phyloP scores from a whole-genome alignment of 2,113 vertebrate genomes.

The Abramis brama region DNA sequence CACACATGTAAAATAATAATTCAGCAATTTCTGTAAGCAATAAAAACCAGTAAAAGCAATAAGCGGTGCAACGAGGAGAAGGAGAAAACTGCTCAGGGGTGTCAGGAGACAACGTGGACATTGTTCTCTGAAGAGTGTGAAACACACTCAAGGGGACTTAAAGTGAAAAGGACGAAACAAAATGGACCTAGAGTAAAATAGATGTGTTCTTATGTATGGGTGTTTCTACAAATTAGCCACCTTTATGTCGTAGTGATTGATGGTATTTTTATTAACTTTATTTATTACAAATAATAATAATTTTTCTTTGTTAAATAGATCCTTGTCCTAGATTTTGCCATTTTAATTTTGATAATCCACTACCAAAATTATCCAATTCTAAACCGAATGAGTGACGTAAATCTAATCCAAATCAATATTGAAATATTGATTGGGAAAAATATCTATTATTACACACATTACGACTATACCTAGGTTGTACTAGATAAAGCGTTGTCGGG shows the following conservation, averaged over 20 bases:
- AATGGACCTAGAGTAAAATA: background rate
- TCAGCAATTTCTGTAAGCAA: conserved; percentile 61
- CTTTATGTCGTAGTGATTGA: too few species aligned
- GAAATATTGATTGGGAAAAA: background rate
- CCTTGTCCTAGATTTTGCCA: too few species aligned
- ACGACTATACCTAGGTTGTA: too few species aligned
- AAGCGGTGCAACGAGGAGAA: conserved; percentile 58
- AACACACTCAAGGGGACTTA: conserved; percentile 42
- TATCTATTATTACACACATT: background rate
- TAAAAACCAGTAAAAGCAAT: conserved; percentile 26
- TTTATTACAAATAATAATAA: background rate
- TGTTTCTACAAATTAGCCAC: background rate
- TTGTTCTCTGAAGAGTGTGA: conserved; percentile 69
- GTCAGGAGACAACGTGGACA: conserved; percentile 61
- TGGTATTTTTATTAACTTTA: background rate
- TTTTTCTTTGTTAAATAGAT: background rate
- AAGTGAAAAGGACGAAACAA: background rate
- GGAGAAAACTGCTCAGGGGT: conserved; percentile 65
- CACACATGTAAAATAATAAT: conserved; percentile 64
- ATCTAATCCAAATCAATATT: background rate
- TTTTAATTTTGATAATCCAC: too few species aligned
- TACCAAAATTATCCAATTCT: background rate
- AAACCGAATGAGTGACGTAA: background rate
- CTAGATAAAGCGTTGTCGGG: too few species aligned
- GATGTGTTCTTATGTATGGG: background rate